Evolutionary conservation across 2,113 vertebrate species (phyloP).

Genomic region (Poeciliopsis turrubarensis): DNA sequence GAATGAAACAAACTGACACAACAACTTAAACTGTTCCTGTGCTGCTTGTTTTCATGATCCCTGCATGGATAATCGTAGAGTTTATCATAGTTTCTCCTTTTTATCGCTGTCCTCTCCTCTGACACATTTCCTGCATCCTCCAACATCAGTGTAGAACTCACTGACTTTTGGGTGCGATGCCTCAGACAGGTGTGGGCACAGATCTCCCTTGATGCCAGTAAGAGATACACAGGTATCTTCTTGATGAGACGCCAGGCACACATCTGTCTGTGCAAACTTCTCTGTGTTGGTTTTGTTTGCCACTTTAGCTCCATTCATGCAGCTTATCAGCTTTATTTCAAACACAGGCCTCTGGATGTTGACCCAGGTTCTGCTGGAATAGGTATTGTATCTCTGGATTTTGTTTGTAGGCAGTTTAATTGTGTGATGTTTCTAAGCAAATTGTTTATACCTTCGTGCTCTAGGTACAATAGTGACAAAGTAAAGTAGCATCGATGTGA

Average conservation of each 20-base stretch:
- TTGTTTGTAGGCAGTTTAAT: slow-evolving; percentile 47
- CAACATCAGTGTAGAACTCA: slow-evolving; percentile 28
- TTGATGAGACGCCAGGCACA: slow-evolving; percentile 55
- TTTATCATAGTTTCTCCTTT: slow-evolving; percentile 44
- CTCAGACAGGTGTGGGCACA: slow-evolving; percentile 66
- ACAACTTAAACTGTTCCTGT: slow-evolving; percentile 54
- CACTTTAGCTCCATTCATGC: slow-evolving; percentile 69
- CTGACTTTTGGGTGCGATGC: slow-evolving; percentile 41
- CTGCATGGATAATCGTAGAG: slow-evolving; percentile 38
- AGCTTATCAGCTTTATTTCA: slow-evolving; percentile 62
- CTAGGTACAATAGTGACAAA: slow-evolving; percentile 15
- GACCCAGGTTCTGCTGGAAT: slow-evolving; percentile 39
- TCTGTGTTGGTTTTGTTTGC: slow-evolving; percentile 67
- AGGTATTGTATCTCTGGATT: slow-evolving; percentile 46
- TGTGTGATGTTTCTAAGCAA: slow-evolving; percentile 42
- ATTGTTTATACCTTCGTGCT: slow-evolving; percentile 42
- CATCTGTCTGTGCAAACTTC: slow-evolving; percentile 44
- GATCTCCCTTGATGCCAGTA: slow-evolving; percentile 71
- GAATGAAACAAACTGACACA: slow-evolving; percentile 23
- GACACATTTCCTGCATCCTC: slow-evolving; percentile 72
- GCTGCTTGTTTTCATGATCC: slow-evolving; percentile 55
- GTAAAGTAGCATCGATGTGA: slow-evolving; percentile 46
- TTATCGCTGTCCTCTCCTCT: slow-evolving; percentile 41
- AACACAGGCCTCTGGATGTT: slow-evolving; percentile 33
- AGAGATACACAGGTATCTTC: slow-evolving; percentile 71